Conservation (phyloP, 2,888 invertebrate species). For the Gonocerus acuteangulatus region DNA sequence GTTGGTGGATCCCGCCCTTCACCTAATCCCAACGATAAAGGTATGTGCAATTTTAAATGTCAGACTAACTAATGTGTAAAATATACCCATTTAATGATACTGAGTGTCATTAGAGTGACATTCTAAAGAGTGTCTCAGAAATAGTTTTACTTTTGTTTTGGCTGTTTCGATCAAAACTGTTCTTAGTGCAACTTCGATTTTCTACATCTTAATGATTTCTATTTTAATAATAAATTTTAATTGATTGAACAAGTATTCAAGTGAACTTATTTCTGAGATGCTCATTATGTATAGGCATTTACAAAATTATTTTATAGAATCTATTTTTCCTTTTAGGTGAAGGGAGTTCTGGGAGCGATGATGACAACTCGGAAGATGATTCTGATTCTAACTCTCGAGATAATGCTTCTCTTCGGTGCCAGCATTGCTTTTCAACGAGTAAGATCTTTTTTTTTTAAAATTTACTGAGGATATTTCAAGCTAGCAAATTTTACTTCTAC, state of each 20-base stretch:
- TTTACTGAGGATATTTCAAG: no score
- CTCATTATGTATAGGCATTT: no score
- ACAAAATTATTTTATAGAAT: no score
- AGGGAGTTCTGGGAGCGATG: constrained; percentile 56
- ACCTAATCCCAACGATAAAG: constrained; percentile 42
- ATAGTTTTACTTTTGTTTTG: not conserved
- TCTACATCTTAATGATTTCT: no score
- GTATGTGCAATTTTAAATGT: constrained; percentile 35
- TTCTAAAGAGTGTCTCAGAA: not conserved
- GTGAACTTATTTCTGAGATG: no score
- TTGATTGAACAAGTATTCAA: no score
- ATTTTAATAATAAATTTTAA: no score
- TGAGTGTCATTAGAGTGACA: no score
- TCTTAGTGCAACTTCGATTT: not conserved
- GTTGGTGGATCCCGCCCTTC: constrained; percentile 41
- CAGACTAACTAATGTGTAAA: not conserved
- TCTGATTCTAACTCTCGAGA: constrained; percentile 76
- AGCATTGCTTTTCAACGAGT: constrained; percentile 67
- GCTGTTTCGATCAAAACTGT: not conserved
- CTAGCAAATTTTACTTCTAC: no score
- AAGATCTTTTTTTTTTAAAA: constrained; percentile 40
- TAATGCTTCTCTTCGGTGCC: constrained; percentile 59
- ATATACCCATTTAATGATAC: no score
- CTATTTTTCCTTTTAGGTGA: constrained; percentile 42
- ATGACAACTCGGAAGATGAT: constrained; percentile 88